These are phyloP conservation scores for Engraulis encrasicolus DNA, from an alignment of 2,113 vertebrate species.

Conservation along the genomic window DNA sequence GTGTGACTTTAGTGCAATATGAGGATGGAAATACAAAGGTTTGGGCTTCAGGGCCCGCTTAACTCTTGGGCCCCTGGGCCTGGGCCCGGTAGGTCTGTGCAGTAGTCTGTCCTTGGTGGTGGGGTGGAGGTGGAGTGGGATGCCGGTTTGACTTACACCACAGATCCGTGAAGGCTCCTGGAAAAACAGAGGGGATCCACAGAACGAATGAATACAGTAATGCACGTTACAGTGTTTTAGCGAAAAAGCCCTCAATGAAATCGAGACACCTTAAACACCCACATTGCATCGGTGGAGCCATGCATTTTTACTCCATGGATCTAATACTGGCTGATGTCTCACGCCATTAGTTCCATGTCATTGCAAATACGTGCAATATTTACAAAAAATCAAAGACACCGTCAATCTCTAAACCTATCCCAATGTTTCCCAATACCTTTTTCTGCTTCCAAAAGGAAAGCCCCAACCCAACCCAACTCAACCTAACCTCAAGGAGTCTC, in stretches of 20 bases:
- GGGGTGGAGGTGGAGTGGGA: too few relatives aligned
- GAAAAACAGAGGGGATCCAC: constrained; percentile 20
- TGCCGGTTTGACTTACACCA: constrained; percentile 28
- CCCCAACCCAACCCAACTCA: too few relatives aligned
- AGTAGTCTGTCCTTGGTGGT: too few relatives aligned
- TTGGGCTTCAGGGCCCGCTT: too few relatives aligned
- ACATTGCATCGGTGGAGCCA: background rate
- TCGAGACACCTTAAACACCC: background rate
- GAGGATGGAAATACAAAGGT: too few relatives aligned
- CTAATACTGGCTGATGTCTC: background rate
- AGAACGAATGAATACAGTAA: background rate
- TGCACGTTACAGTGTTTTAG: background rate
- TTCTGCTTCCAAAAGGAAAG: background rate
- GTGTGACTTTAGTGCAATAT: too few relatives aligned
- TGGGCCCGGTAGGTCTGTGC: too few relatives aligned
- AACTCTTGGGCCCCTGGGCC: too few relatives aligned
- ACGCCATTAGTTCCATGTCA: background rate
- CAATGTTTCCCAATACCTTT: background rate
- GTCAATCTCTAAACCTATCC: background rate
- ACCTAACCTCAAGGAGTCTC: background rate
- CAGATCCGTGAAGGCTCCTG: constrained; percentile 34
- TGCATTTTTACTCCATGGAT: background rate
- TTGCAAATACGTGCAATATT: background rate
- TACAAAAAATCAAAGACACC: background rate
- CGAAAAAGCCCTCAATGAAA: background rate